phyloP scores from a whole-genome alignment of 1,140 invertebrate species.

The Pseudobourletiella spinata region DNA sequence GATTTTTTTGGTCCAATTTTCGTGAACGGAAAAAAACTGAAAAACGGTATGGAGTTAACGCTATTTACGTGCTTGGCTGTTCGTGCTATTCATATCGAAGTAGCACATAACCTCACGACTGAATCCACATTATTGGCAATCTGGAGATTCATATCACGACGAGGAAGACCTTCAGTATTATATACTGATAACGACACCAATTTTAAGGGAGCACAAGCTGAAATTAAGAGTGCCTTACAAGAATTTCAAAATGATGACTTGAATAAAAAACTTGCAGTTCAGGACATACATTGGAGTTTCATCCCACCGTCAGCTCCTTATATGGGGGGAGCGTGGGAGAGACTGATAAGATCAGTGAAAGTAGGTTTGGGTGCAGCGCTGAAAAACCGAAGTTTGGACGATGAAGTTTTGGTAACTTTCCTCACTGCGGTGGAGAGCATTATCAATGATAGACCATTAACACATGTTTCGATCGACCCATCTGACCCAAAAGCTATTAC shows the following conservation, averaged over 20 bases:
- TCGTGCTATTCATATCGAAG: slow-evolving; percentile 37
- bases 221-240: neutral
- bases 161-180: slow-evolving; percentile 31
- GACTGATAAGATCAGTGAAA: no score
- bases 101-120: slow-evolving; percentile 23
- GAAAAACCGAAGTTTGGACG: no score
- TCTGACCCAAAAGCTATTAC: no score
- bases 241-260: no score
- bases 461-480: no score
- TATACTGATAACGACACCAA: slow-evolving; percentile 38
- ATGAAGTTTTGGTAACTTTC: no score
- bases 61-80: slow-evolving; percentile 34
- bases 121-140: slow-evolving; percentile 31
- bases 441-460: no score
- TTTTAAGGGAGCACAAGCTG: slow-evolving; percentile 22
- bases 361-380: no score
- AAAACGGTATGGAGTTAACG: slow-evolving; percentile 34
- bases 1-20: slow-evolving; percentile 31
- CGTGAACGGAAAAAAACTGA: slow-evolving; percentile 9
- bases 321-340: no score
- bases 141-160: slow-evolving; percentile 31
- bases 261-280: neutral
- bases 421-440: no score
- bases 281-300: no score
- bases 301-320: neutral